Evolutionary conservation across 2,888 invertebrate genomes (phyloP), one percentile per base, ranked within the genome.

Genomic region (Zhuqinia jingwanae): DNA sequence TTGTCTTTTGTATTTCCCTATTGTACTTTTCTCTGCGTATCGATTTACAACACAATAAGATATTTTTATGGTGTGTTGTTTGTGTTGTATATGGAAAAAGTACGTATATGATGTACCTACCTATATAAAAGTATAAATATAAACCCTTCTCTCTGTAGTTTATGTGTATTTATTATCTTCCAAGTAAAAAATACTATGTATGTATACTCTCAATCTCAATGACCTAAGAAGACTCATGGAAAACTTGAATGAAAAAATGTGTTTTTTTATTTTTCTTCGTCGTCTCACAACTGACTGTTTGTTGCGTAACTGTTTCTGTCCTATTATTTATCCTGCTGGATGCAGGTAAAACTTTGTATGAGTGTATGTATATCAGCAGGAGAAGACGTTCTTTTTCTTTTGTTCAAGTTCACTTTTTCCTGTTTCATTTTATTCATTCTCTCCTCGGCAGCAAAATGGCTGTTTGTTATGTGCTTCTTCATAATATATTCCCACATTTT

Each of bases 341-440:
- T 78, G 78, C 78, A 78, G 27, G 63, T 25, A 65, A 78, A 65
- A 78, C 63, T 20, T 78, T 63, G n/a, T n/a, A n/a, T n/a, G n/a
- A n/a, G n/a, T n/a, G n/a, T 63, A 47, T 70, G 68, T 22, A 45
- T 78, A 63, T 47, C 78, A 78, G 78, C 63, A 78, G 78, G 78
- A 78, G 78, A 65, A 78, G 63, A 63, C 78, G 42, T 25, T 63
- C 78, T 63, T 45, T 78, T n/a, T n/a, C n/a, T n/a, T 36, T 36
- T 78, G 78, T 78, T 78, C 78, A 65, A 63, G 63, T 63, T 78
- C 63, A 63, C 77, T 78, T 63, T 36, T 78, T 78, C 78, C 78
- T 78, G 78, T 78, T 78, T 78, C 63, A 47, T 2, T 65, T 65
- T 63, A 63, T 63, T 63, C 63, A 63, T 58, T 36, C 36, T 3